Evolutionary conservation across 1,140 invertebrate species (phyloP).

Genomic region (Magallana gigas): DNA sequence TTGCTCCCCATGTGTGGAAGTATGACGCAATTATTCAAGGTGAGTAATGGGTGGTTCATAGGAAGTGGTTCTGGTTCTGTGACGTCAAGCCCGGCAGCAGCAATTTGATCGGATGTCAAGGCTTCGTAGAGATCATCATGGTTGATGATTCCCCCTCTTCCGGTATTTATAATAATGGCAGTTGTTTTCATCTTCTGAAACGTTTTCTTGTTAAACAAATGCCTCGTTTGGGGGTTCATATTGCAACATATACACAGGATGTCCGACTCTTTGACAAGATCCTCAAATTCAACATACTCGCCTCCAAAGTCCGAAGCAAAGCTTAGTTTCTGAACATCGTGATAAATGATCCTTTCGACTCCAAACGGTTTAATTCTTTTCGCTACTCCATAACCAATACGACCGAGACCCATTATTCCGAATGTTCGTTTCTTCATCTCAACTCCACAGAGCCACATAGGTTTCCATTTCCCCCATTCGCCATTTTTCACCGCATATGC

Average conservation of each 20-base stretch:
- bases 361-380: constrained; percentile 86
- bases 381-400: constrained; percentile 85
- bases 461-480: constrained; percentile 86
- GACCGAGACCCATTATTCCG: constrained; percentile 90
- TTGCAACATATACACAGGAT: constrained; percentile 77
- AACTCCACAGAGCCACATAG: constrained; percentile 92
- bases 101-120: constrained; percentile 86
- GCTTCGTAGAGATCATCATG: constrained; percentile 80
- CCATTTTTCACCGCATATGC: constrained; percentile 68
- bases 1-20: constrained; percentile 97
- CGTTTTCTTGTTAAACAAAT: constrained; percentile 65
- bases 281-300: constrained; percentile 82
- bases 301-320: constrained; percentile 84
- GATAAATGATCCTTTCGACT: constrained; percentile 85
- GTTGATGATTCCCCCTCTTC: constrained; percentile 76
- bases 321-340: constrained; percentile 83
- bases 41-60: constrained; percentile 87
- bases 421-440: constrained; percentile 88
- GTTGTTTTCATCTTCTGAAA: constrained; percentile 75
- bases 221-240: constrained; percentile 68
- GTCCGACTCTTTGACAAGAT: constrained; percentile 71
- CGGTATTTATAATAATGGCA: constrained; percentile 76
- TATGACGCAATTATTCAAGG: constrained; percentile 90
- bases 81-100: constrained; percentile 94
- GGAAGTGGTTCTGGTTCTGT: constrained; percentile 95